These are phyloP conservation scores for Thecophora atra DNA, from an alignment of 2,888 invertebrate species.

Conservation along the genomic window DNA sequence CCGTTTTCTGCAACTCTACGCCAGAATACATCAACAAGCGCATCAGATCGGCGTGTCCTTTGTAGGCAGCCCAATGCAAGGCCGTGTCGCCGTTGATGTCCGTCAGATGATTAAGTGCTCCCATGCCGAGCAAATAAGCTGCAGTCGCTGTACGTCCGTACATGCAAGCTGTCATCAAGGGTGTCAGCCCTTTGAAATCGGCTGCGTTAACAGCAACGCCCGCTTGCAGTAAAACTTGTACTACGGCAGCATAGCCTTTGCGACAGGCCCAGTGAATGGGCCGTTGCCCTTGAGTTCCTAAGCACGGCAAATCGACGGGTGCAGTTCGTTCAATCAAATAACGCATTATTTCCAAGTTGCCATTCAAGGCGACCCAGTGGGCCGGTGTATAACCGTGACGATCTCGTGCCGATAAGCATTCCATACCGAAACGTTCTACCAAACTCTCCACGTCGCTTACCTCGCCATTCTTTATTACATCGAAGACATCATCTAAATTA, in stretches of 20 bases:
- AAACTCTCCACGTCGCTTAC: constrained; percentile 84
- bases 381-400: constrained; percentile 94
- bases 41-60: constrained; percentile 89
- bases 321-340: constrained; percentile 85
- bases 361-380: constrained; percentile 86
- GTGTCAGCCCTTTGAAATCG: constrained; percentile 87
- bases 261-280: constrained; percentile 96
- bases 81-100: constrained; percentile 95
- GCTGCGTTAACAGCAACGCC: constrained; percentile 90
- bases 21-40: constrained; percentile 90
- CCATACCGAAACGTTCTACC: constrained; percentile 82
- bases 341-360: constrained; percentile 88
- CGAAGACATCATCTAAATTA: constrained; percentile 77
- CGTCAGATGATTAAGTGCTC: constrained; percentile 83
- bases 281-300: constrained; percentile 83
- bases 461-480: constrained; percentile 85
- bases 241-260: constrained; percentile 90
- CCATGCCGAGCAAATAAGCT: constrained; percentile 89
- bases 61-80: constrained; percentile 91
- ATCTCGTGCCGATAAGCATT: constrained; percentile 82
- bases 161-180: constrained; percentile 92
- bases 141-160: constrained; percentile 91
- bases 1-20: constrained; percentile 86
- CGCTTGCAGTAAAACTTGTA: constrained; percentile 79
- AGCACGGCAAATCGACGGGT: constrained; percentile 85